Conservation (phyloP, 2,797 vertebrate genomes). For the Micromesistius poutassou region DNA sequence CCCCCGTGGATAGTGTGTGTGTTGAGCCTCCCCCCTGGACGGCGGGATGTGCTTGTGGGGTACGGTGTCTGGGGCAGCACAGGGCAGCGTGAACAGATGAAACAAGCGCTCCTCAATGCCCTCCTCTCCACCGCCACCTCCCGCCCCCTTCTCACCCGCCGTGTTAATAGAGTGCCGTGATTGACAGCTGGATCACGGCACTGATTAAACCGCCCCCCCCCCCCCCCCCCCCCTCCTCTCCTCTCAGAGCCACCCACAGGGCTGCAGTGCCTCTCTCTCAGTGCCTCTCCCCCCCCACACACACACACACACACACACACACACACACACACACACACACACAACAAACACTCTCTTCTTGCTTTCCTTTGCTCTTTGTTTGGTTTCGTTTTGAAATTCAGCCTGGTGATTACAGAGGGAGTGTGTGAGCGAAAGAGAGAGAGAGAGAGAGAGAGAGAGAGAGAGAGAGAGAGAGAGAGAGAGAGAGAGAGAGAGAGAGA, state of each 20-base stretch:
- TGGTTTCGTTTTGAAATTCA: slow-evolving; percentile 60
- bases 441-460: too few species aligned
- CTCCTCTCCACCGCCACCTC: too few species aligned
- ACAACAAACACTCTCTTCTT: neutral
- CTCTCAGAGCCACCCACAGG: slow-evolving; percentile 2
- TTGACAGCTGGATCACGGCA: slow-evolving; percentile 65
- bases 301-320: neutral
- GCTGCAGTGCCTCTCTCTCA: slow-evolving; percentile 6
- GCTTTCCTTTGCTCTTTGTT: slow-evolving; percentile 26
- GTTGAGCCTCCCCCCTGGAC: neutral
- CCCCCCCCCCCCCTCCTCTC: slow-evolving; percentile 2
- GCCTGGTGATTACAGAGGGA: slow-evolving; percentile 71
- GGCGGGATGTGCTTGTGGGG: neutral
- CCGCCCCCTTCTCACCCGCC: neutral
- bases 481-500: too few species aligned
- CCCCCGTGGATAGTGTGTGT: neutral
- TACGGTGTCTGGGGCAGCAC: slow-evolving; percentile 17
- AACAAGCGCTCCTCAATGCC: slow-evolving; percentile 28
- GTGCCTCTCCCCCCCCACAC: slow-evolving; percentile 21
- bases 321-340: neutral
- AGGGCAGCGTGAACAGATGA: slow-evolving; percentile 33
- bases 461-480: too few species aligned
- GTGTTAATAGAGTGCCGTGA: slow-evolving; percentile 59
- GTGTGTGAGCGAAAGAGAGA: too few species aligned
- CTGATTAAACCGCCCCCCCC: slow-evolving; percentile 70